These are phyloP conservation scores for Macrotis lagotis DNA, from an alignment of 2,113 vertebrate genomes.

Conservation along the genomic window DNA sequence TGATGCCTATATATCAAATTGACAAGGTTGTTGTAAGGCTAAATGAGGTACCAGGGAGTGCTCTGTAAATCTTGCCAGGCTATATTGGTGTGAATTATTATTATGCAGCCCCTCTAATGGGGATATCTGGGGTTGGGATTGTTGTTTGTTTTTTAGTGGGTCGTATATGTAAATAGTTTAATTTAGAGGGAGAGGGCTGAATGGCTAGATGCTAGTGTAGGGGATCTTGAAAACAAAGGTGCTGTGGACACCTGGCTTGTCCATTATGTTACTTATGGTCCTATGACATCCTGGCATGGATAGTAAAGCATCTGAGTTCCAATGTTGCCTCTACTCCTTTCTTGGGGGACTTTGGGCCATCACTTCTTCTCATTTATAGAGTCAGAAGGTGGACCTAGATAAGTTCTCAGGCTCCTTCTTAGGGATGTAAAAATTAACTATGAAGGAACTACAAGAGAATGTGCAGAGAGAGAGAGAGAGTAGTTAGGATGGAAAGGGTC, in stretches of 20 bases:
- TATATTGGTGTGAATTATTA: background rate
- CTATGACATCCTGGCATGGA: background rate
- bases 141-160: background rate
- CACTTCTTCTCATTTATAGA: background rate
- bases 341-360: background rate
- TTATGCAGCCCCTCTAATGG: background rate
- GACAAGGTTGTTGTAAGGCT: background rate
- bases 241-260: background rate
- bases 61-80: background rate
- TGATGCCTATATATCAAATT: background rate
- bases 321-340: background rate
- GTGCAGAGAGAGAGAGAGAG: too few species aligned
- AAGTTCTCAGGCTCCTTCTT: too few species aligned
- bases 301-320: background rate
- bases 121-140: background rate
- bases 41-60: too few species aligned
- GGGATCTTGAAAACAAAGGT: slow-evolving; percentile 30
- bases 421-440: too few species aligned
- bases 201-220: background rate
- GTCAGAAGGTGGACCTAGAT: background rate
- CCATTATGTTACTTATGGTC: background rate
- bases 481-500: too few species aligned
- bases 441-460: too few species aligned
- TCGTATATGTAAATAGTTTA: background rate
- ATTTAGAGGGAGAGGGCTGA: background rate